A percentile compares a stretch with the other conserved stretches of the same genome.
Conservation (phyloP, 2,888 invertebrate genomes). For the Eledone cirrhosa region DNA sequence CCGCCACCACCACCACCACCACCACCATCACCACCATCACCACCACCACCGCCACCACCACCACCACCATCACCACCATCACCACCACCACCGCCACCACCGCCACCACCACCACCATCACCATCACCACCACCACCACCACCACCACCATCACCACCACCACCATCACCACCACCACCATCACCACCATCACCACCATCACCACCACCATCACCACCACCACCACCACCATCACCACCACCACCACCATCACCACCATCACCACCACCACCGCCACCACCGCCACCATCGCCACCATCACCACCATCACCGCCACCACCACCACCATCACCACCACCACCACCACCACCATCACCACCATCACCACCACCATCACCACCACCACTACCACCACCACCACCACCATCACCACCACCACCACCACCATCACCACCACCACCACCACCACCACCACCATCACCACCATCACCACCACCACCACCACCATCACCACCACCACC, state of each 20-base stretch:
- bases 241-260: conserved; percentile 23
- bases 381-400: conserved; percentile 24
- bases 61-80: too few species aligned
- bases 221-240: conserved; percentile 24
- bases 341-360: too few species aligned
- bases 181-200: conserved; percentile 11
- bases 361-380: conserved; percentile 20
- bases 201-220: background rate
- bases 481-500: background rate
- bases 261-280: conserved; percentile 11
- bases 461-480: conserved; percentile 24
- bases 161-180: conserved; percentile 19
- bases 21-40: background rate
- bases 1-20: conserved; percentile 4
- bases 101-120: too few species aligned
- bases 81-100: too few species aligned
- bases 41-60: background rate
- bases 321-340: conserved; percentile 28
- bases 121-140: too few species aligned
- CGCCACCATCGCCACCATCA: background rate
- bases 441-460: conserved; percentile 31
- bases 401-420: conserved; percentile 29
- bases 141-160: background rate
- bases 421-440: conserved; percentile 31
- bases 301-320: background rate